Evolutionary conservation across 2,797 vertebrate species (phyloP), one percentile per base, ranked within the genome.

Genomic region (Chelonia mydas): DNA sequence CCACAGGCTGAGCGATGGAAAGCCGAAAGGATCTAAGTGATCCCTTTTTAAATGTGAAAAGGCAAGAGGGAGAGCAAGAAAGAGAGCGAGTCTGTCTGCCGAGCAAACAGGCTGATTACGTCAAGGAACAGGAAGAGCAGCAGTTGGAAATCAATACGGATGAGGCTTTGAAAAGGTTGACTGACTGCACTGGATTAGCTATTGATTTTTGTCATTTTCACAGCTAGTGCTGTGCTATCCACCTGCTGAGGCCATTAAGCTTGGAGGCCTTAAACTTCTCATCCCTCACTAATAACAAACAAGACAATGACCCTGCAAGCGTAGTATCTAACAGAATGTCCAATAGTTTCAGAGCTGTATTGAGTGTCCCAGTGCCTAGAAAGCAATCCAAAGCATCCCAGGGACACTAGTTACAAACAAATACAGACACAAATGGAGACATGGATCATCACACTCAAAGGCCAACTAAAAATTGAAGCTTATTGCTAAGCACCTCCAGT

Each of bases 111-210:
- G 90, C 97, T 94, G 97, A 97, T 98, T 98, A 98, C 95, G 82
- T 97, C 97, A 97, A 96, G 97, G 97, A 97, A 97, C 94, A 95
- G 96, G 97, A 98, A 98, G 97, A 97, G 96, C 97, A 81, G 19
- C 94, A 72, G 94, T 90, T 90, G 96, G 97, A 98, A 98, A 98
- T 98, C 98, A 96, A 98, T 98, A 98, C 45, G 61, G 95, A 98
- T 98, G 98, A 97, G 95, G 92, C 97, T 98, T 97, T 98, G 98
- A 98, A 98, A 98, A 98, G 97, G 98, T 96, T 98, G 98, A 97
- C 97, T 98, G 98, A 97, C 97, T 98, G 96, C 96, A 97, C 97
- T 97, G 98, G 98, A 98, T 98, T 98, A 98, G 97, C 96, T 98
- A 98, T 98, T 5, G 98, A 98, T 98, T 98, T 98, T 80, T 77